Evolutionary conservation across 1,140 invertebrate species (phyloP), one percentile per base, ranked within the genome.

Genomic region (Drosophila sp.): DNA sequence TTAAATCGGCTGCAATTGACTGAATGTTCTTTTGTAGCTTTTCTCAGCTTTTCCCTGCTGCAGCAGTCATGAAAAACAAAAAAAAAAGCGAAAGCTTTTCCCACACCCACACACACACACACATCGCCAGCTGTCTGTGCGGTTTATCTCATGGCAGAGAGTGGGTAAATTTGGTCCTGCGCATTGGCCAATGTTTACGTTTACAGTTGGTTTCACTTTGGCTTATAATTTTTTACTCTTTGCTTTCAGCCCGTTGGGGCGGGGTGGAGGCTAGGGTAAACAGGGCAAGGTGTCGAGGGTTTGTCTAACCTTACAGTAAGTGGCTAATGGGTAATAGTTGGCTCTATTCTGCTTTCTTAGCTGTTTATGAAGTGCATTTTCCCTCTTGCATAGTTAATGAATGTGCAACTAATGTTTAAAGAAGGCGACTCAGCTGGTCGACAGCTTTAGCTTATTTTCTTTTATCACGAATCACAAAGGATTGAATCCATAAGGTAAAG

Each of bases 21-120:
- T 89, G 84, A 89, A 66, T 90, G 84, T 44, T 89, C 80, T 73
- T 64, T 83, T 83, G 17, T 63, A 89, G 80, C 84, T 89, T 90
- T 87, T 68, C 67, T 60, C 55, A 33, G 25, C 56, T 56, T 54
- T 57, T 40, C 30, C 23, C 40, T 23, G 44, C 23, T 47, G 17
- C 44, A 11, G 35, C 35, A 47, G 44, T 47, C 17, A 47, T n/a
- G 6, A 47, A 47, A 47, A 25, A 1, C 41, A n/a, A 44, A 44
- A 66, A 30, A n/a, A 70, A 66, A 66, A 67, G 50, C 55, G 41
- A 67, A 76, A 86, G 83, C 83, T 86, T 79, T 82, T 47, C 50
- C 25, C 17, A 40, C 8, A 40, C 30, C 40, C 73, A 70, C 73
- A 58, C 66, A 38, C 6, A 38, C 35, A 38, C 17, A 47, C 4